Base-by-base conservation (phyloP, 2,888 invertebrate species). In the Drosophila tripunctata region DNA sequence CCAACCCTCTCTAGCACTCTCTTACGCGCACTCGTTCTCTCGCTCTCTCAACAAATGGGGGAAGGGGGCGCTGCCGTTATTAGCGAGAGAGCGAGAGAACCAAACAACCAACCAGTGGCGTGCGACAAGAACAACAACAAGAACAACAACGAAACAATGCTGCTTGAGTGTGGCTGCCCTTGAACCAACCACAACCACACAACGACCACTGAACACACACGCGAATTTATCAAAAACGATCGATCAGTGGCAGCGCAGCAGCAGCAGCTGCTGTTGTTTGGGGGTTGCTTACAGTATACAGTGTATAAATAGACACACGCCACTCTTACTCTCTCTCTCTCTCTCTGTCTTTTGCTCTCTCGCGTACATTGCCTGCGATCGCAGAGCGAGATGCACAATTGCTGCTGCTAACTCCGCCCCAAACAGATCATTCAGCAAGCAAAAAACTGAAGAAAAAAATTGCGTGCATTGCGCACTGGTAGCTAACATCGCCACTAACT, bases 211-310 rank as follows among this genome's bases (percentile, higher is more conserved):
- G 30, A 41, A 44, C 54, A 40, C 52, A 38, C 52, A 54, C 43
- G 51, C 54, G 52, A 24, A 36, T 45, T 54, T 44, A 63, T 45
- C 58, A 22, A 4, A 24, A 50, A n/a, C n/a, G n/a, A n/a, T n/a
- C 70, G 75, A 62, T 65, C 75, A 48, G 48, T 51, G 51, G 68
- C 54, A 41, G 47, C 21, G 8, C 8, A 3, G 38, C n/a, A 19
- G 38, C 10, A 17, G 35, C 1, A 12, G 40, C 7, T 15, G 17
- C 14, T 24, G 31, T 3, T 17, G 22, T 12, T 31, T 2, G 24
- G 75, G 82, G 82, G 87, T 86, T 80, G 82, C 55, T 83, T 83
- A n/a, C n/a, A n/a, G n/a, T n/a, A n/a, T n/a, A n/a, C n/a, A n/a
- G n/a, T n/a, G n/a, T n/a, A 75, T 80, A 77, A 82, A 77, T 83